A percentile compares a stretch with the other conserved stretches of the same genome.
These are phyloP conservation scores for Lithodes maja DNA, from an alignment of 2,888 invertebrate species.

Conservation along the genomic window DNA sequence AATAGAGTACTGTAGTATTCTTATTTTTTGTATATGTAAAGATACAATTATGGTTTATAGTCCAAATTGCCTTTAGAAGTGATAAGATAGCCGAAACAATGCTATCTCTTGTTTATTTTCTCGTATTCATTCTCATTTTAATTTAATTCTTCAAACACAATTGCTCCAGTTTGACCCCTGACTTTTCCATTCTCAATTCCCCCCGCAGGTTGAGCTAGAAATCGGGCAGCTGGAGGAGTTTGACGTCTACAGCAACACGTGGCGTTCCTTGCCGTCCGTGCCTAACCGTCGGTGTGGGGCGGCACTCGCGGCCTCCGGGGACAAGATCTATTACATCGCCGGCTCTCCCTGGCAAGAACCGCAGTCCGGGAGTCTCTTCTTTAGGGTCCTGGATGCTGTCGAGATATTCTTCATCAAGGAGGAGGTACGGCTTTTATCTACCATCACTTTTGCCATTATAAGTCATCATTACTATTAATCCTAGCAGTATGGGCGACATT, in stretches of 20 bases:
- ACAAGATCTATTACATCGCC: slow-evolving; percentile 53
- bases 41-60: too few relatives aligned
- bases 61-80: too few relatives aligned
- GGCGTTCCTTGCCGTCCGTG: slow-evolving; percentile 47
- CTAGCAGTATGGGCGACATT: not conserved
- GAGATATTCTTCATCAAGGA: slow-evolving; percentile 52
- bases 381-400: slow-evolving; percentile 53
- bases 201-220: slow-evolving; percentile 44
- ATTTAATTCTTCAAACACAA: too few relatives aligned
- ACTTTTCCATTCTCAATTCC: too few relatives aligned
- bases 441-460: not conserved
- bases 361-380: slow-evolving; percentile 35
- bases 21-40: too few relatives aligned
- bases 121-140: too few relatives aligned
- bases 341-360: slow-evolving; percentile 54
- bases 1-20: too few relatives aligned
- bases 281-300: slow-evolving; percentile 42
- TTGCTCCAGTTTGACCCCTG: too few relatives aligned
- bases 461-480: not conserved
- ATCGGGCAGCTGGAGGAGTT: slow-evolving; percentile 53
- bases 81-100: too few relatives aligned
- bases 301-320: slow-evolving; percentile 40
- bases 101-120: too few relatives aligned
- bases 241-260: slow-evolving; percentile 55
- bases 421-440: slow-evolving; percentile 37